Percentiles rank a stretch among this genome's conserved stretches.
phyloP scores from a whole-genome alignment of 2,888 invertebrate species.

The Adela reaumurella region DNA sequence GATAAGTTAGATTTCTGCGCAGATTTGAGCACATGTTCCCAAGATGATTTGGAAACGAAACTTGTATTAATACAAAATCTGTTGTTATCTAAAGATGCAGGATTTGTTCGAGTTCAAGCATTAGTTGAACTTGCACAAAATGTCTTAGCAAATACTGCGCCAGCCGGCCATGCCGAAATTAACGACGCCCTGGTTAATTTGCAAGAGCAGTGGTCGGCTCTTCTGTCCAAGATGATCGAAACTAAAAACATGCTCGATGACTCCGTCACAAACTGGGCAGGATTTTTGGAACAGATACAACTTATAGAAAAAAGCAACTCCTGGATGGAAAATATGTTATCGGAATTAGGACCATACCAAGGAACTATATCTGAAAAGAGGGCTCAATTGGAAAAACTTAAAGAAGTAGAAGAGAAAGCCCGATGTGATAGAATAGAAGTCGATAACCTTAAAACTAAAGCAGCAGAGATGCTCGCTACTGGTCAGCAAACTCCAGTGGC shows the following conservation, averaged over 20 bases:
- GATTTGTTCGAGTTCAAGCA: slow-evolving; percentile 82
- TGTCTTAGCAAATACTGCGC: slow-evolving; percentile 87
- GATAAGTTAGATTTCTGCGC: slow-evolving; percentile 86
- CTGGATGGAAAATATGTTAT: slow-evolving; percentile 69
- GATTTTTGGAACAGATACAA: slow-evolving; percentile 84
- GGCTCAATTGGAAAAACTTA: slow-evolving; percentile 79
- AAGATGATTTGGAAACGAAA: slow-evolving; percentile 83
- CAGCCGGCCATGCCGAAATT: slow-evolving; percentile 81
- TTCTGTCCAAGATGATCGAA: slow-evolving; percentile 85
- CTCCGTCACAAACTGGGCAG: slow-evolving; percentile 88
- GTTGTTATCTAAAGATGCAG: slow-evolving; percentile 88
- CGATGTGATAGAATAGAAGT: slow-evolving; percentile 88
- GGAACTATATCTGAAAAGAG: slow-evolving; percentile 83
- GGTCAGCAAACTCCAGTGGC: slow-evolving; percentile 82
- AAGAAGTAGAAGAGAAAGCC: slow-evolving; percentile 82
- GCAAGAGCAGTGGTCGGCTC: slow-evolving; percentile 87
- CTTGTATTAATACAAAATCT: slow-evolving; percentile 82
- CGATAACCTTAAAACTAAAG: slow-evolving; percentile 78
- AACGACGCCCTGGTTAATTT: slow-evolving; percentile 77
- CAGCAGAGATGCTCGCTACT: slow-evolving; percentile 79
- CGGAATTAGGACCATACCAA: slow-evolving; percentile 72
- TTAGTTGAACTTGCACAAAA: slow-evolving; percentile 89
- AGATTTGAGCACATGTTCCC: slow-evolving; percentile 74
- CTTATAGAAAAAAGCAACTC: slow-evolving; percentile 78
- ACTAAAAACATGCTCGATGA: slow-evolving; percentile 85